Evolutionary conservation across 2,797 vertebrate genomes (phyloP).

Genomic region (Triplophysa yarkandensis): DNA sequence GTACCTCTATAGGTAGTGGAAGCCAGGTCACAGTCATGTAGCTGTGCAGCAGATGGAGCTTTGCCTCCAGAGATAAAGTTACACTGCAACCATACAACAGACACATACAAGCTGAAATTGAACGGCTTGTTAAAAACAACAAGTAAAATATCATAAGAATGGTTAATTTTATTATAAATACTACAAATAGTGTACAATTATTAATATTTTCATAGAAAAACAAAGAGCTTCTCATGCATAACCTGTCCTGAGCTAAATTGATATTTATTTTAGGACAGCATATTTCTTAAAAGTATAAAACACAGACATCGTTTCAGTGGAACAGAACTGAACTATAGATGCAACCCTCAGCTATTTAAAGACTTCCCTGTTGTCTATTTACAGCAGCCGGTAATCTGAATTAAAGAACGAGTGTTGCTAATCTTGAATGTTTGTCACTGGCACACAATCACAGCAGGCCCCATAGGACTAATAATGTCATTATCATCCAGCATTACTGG

Average conservation of each 20-base stretch:
- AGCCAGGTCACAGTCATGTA: slow-evolving; percentile 93
- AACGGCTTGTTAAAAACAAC: neutral
- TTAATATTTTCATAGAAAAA: neutral
- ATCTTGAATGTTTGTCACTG: slow-evolving; percentile 67
- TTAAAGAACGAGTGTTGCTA: slow-evolving; percentile 59
- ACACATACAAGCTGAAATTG: neutral
- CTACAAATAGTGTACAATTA: neutral
- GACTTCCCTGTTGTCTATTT: slow-evolving; percentile 59
- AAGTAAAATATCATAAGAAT: neutral
- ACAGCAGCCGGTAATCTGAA: slow-evolving; percentile 68
- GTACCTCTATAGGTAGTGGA: slow-evolving; percentile 87
- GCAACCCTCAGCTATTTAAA: slow-evolving; percentile 58
- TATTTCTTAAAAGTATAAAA: neutral
- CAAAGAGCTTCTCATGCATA: neutral
- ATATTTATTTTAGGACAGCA: neutral
- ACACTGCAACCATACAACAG: slow-evolving; percentile 73
- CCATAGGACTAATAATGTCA: slow-evolving; percentile 7
- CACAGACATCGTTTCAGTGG: neutral
- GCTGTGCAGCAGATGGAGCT: slow-evolving; percentile 90
- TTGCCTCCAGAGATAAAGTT: slow-evolving; percentile 91
- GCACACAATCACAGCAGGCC: slow-evolving; percentile 39
- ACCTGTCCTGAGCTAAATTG: neutral
- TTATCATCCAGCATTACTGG: slow-evolving; percentile 8
- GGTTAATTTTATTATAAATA: neutral
- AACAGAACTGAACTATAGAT: slow-evolving; percentile 18